Evolutionary conservation across 2,888 invertebrate species (phyloP).

Genomic region (Drosophila nr. medialis): DNA sequence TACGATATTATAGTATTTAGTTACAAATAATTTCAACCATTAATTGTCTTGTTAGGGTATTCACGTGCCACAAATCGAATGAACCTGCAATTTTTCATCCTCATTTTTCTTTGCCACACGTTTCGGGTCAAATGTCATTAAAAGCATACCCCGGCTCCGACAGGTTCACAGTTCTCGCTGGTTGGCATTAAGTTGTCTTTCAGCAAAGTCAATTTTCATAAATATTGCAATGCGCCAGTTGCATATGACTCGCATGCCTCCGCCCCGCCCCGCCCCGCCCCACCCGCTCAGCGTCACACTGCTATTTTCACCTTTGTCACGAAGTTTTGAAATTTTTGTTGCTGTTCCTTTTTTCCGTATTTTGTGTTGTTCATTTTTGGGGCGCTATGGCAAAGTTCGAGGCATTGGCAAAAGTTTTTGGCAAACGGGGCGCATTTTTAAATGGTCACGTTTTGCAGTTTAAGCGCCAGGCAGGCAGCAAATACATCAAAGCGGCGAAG

Average conservation of each 20-base stretch:
- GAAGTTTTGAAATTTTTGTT: slow-evolving; percentile 43
- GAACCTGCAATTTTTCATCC: slow-evolving; percentile 7
- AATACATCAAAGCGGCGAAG: slow-evolving; percentile 71
- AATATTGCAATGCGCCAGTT: slow-evolving; percentile 72
- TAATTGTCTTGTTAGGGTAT: neutral
- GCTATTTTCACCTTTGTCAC: slow-evolving; percentile 74
- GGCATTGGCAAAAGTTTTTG: slow-evolving; percentile 75
- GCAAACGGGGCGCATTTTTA: slow-evolving; percentile 79
- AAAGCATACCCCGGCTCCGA: slow-evolving; percentile 20
- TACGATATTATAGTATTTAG: rapidly evolving
- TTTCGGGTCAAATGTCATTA: slow-evolving; percentile 70
- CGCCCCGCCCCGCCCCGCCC: neutral
- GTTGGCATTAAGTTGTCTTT: slow-evolving; percentile 71
- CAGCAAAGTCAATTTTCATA: slow-evolving; percentile 75
- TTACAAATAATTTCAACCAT: neutral
- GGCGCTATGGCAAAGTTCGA: slow-evolving; percentile 60
- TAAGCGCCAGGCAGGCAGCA: slow-evolving; percentile 70
- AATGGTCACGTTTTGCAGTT: slow-evolving; percentile 83
- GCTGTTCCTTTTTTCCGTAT: neutral
- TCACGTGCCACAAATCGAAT: slow-evolving; percentile 3
- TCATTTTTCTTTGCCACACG: slow-evolving; percentile 23
- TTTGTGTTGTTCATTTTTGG: slow-evolving; percentile 17
- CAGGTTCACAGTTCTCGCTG: slow-evolving; percentile 23
- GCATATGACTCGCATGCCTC: slow-evolving; percentile 68
- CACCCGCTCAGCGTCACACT: neutral